phyloP scores from a whole-genome alignment of 92 coral and sea anemone species.

The Phenganax subtilis region DNA sequence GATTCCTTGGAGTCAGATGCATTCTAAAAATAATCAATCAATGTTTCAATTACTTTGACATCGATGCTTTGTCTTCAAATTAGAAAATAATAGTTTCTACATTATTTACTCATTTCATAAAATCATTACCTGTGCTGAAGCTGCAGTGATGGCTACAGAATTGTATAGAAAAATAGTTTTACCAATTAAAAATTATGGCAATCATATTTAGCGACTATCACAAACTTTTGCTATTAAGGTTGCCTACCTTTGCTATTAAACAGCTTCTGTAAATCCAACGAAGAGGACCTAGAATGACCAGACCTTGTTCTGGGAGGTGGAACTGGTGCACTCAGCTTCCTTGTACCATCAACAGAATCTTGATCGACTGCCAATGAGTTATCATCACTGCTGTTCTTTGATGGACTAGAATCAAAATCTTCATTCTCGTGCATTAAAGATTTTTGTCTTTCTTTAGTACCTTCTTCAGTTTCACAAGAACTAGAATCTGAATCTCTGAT shows the following conservation, averaged over 20 bases:
- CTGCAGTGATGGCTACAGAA: neutral
- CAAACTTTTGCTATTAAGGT: neutral
- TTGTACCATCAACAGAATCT: constrained; percentile 62
- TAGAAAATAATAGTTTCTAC: neutral
- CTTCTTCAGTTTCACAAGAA: constrained; percentile 36
- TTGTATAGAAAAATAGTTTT: neutral
- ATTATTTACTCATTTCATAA: neutral
- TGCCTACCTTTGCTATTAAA: constrained; percentile 81
- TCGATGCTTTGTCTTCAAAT: neutral
- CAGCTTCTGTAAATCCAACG: constrained; percentile 84
- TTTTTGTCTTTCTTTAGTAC: constrained; percentile 16
- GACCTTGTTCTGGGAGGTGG: constrained; percentile 83
- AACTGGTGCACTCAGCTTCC: constrained; percentile 64
- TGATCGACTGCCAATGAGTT: constrained; percentile 47
- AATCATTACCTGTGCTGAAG: constrained; percentile 3
- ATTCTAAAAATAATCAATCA: constrained; percentile 2
- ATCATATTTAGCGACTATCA: neutral
- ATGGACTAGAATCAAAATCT: constrained; percentile 20
- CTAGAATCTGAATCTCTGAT: constrained; percentile 59
- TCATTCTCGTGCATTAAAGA: constrained; percentile 22
- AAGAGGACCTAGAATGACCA: constrained; percentile 96
- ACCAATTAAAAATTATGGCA: neutral
- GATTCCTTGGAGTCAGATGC: neutral
- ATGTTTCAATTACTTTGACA: neutral
- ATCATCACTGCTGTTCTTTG: constrained; percentile 23